A percentile compares a stretch with the other conserved stretches of the same genome.
Evolutionary conservation across 1,140 invertebrate genomes (phyloP).

Genomic region (Drosophila nikananu): DNA sequence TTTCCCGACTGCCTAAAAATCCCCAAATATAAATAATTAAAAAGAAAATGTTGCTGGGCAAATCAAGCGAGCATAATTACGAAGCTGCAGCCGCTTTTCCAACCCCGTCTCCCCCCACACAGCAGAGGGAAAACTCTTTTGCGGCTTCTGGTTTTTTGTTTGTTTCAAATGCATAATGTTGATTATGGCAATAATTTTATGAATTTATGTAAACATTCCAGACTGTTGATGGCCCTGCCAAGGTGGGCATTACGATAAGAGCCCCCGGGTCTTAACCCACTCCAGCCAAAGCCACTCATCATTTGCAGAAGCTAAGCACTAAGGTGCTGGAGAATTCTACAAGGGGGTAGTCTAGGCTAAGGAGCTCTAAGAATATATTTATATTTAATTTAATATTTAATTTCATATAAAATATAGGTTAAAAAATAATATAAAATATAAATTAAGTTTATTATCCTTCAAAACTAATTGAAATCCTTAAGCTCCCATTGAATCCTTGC

Average conservation of each 20-base stretch:
- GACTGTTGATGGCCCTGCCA: slow-evolving; percentile 17
- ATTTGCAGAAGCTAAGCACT: neutral
- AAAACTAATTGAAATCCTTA: neutral
- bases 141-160: slow-evolving; percentile 61
- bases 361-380: neutral
- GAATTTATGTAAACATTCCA: slow-evolving; percentile 81
- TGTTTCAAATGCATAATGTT: slow-evolving; percentile 84
- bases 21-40: slow-evolving; percentile 84
- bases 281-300: slow-evolving; percentile 1
- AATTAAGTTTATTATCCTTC: neutral
- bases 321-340: neutral
- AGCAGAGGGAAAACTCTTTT: slow-evolving; percentile 48
- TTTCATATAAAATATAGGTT: too few species aligned
- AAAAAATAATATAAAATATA: too few species aligned
- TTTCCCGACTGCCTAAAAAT: slow-evolving; percentile 74
- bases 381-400: neutral
- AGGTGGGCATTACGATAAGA: slow-evolving; percentile 67
- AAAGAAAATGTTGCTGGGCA: slow-evolving; percentile 82
- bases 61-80: slow-evolving; percentile 81
- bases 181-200: slow-evolving; percentile 85
- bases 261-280: neutral
- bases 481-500: neutral
- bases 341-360: neutral
- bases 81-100: slow-evolving; percentile 19
- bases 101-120: neutral